Evolutionary conservation across 2,888 invertebrate genomes (phyloP), one percentile per base, ranked within the genome.

Genomic region (Liopterus haemorrhoidalis): DNA sequence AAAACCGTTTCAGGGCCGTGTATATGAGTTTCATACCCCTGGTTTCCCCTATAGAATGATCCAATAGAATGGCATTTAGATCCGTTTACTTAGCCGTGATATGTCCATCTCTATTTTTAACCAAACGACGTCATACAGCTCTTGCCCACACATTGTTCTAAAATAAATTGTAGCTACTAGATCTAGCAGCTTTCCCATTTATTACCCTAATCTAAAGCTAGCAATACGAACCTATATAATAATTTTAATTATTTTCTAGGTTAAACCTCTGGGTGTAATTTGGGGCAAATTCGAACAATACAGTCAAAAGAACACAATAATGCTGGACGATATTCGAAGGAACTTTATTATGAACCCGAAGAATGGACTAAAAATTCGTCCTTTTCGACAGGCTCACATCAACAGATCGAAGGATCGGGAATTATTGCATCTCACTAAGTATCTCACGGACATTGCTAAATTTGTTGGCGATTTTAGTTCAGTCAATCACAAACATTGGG

Each of bases 261-360:
- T 88, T 0, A 96, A 96, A 71, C 95, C 96, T 0, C 70, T 97
- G 44, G 94, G 92, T 4, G 90, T 97, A 0, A 93, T 97, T 51
- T 97, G 96, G 96, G 95, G 94, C 9, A 89, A 92, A 62, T 95
- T 82, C 62, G 76, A 83, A 1, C 89, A 94, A 62, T 96, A 89
- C 68, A 84, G 78, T 35, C 72, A 85, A 0, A 86, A 85, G 62
- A 97, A 97, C 65, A 96, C 95, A 0, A 93, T 97, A 51, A 97
- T 97, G 95, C 90, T 97, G 59, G 96, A 97, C 62, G 96, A 97
- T 60, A 86, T 95, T 25, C 74, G 94, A 41, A 74, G 94, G 55
- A 97, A 97, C 68, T 97, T 97, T 61, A 78, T 95, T 25, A 95
- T 97, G 95, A 97, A 97, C 67, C 95, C 95, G 0, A 87, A 88